Percentiles rank a stretch among this genome's conserved stretches.
phyloP scores from a whole-genome alignment of 2,888 invertebrate genomes.

The Choreutis nemorana region DNA sequence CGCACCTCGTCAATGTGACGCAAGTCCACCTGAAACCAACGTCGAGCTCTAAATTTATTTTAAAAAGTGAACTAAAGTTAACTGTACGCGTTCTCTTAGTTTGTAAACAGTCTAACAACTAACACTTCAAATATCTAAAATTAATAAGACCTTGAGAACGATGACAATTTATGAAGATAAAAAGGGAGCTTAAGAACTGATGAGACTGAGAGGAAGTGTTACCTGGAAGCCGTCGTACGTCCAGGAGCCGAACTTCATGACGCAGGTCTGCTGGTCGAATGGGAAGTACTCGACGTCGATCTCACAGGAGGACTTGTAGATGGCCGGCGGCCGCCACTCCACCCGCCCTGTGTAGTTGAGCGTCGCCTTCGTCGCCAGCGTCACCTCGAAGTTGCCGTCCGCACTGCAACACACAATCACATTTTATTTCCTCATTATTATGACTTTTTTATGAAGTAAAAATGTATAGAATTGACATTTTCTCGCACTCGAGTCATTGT shows the following conservation, averaged over 20 bases:
- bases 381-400: constrained; percentile 92
- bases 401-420: constrained; percentile 68
- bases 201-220: too few species aligned
- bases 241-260: constrained; percentile 94
- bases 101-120: too few species aligned
- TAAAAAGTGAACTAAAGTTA: too few species aligned
- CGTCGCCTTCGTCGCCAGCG: constrained; percentile 88
- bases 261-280: constrained; percentile 92
- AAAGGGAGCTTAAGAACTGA: too few species aligned
- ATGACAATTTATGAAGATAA: too few species aligned
- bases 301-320: constrained; percentile 94
- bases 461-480: too few species aligned
- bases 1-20: constrained; percentile 90
- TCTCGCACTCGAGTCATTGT: too few species aligned
- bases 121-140: too few species aligned
- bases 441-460: too few species aligned
- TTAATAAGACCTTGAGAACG: too few species aligned
- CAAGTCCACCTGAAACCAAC: constrained; percentile 83
- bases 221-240: constrained; percentile 96
- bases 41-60: too few species aligned
- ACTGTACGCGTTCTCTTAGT: too few species aligned
- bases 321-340: constrained; percentile 95
- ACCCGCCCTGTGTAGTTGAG: constrained; percentile 89
- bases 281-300: constrained; percentile 94
- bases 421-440: background rate